Conservation (phyloP, 2,113 vertebrate species). For the Amphilophus citrinellus region DNA sequence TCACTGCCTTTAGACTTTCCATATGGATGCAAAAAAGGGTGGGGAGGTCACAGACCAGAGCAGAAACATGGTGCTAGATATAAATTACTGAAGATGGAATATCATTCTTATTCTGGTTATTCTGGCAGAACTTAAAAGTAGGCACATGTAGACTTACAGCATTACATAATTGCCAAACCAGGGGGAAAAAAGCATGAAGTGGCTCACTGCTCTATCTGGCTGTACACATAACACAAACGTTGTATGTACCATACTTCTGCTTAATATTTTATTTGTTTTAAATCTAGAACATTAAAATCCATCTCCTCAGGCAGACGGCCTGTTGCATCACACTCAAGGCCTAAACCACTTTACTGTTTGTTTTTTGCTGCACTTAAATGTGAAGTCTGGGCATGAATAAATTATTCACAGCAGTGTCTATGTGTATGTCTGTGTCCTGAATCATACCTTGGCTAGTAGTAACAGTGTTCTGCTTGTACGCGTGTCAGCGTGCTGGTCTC, state of each 20-base stretch:
- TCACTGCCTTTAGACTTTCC: conserved; percentile 1
- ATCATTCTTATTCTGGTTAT: not conserved
- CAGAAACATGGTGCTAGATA: not conserved
- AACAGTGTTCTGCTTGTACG: conserved; percentile 89
- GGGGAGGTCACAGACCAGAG: not conserved
- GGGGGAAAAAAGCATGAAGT: not conserved
- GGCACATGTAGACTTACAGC: not conserved
- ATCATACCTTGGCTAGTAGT: conserved; percentile 89
- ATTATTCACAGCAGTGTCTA: conserved; percentile 41
- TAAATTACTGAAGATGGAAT: not conserved
- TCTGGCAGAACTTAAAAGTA: not conserved
- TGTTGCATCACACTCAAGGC: not conserved
- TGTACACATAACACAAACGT: not conserved
- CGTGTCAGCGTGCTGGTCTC: conserved; percentile 89
- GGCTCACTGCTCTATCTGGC: not conserved
- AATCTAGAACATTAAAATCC: conserved; percentile 1
- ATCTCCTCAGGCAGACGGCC: conserved; percentile 13
- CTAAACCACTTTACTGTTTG: conserved; percentile 13
- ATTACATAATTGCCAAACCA: not conserved
- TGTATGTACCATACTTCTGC: not conserved
- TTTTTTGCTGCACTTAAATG: conserved; percentile 21
- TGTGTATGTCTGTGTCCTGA: conserved; percentile 18
- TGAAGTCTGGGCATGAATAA: conserved; percentile 27
- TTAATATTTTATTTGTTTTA: conserved; percentile 18
- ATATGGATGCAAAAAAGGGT: not conserved